phyloP scores from a whole-genome alignment of 2,113 vertebrate species.

The Aepyceros melampus region DNA sequence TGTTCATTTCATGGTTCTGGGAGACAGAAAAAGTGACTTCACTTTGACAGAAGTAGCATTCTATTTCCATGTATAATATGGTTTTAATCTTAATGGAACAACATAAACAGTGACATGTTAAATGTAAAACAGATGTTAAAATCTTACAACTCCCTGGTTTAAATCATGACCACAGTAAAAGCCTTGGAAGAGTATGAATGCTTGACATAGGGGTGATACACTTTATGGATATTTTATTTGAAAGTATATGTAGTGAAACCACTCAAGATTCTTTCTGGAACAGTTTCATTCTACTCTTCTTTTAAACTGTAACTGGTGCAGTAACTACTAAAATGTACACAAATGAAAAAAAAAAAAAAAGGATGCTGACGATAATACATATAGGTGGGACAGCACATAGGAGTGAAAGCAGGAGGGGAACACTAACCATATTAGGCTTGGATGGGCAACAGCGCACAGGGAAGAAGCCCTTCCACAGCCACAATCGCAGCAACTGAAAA shows the following conservation, averaged over 20 bases:
- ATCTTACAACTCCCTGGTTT: neutral
- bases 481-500: constrained; percentile 86
- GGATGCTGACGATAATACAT: constrained; percentile 65
- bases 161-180: neutral
- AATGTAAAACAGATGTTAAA: constrained; percentile 7
- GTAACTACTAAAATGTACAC: constrained; percentile 17
- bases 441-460: constrained; percentile 87
- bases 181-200: neutral
- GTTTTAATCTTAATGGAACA: constrained; percentile 48
- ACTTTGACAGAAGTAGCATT: neutral
- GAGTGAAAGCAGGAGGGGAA: constrained; percentile 69
- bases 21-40: constrained; percentile 4
- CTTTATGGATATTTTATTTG: neutral
- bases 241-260: neutral
- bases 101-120: constrained; percentile 51
- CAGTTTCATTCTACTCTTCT: neutral
- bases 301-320: neutral
- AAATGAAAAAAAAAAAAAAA: constrained; percentile 44
- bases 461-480: constrained; percentile 86
- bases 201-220: neutral
- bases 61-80: constrained; percentile 35
- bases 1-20: neutral
- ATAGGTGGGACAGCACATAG: constrained; percentile 66
- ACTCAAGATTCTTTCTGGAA: neutral
- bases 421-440: constrained; percentile 87